These are phyloP conservation scores for Synanthedon vespiformis DNA, from an alignment of 2,888 invertebrate species.

Conservation along the genomic window DNA sequence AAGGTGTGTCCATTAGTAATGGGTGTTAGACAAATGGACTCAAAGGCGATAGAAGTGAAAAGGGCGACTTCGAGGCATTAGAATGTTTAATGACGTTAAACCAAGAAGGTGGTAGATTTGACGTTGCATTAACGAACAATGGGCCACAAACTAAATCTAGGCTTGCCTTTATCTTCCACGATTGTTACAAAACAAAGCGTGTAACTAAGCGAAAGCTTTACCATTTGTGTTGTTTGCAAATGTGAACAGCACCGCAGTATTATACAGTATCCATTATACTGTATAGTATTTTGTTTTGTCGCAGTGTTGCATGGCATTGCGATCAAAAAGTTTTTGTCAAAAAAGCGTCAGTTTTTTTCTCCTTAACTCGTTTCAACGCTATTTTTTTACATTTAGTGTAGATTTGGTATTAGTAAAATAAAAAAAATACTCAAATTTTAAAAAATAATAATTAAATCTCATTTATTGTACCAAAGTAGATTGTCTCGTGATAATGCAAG, in stretches of 20 bases:
- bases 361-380: too few relatives aligned
- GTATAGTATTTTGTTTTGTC: not conserved
- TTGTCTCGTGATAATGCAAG: too few relatives aligned
- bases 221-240: not conserved
- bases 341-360: too few relatives aligned
- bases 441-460: too few relatives aligned
- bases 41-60: slow-evolving; percentile 29
- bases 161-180: slow-evolving; percentile 43
- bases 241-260: not conserved
- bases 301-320: not conserved
- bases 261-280: not conserved
- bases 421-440: too few relatives aligned
- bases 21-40: slow-evolving; percentile 19
- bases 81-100: slow-evolving; percentile 46
- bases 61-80: slow-evolving; percentile 29
- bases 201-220: slow-evolving; percentile 48
- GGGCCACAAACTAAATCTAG: slow-evolving; percentile 42
- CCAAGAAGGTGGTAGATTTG: slow-evolving; percentile 37
- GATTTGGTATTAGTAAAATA: too few relatives aligned
- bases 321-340: not conserved
- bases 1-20: slow-evolving; percentile 21
- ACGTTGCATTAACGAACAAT: slow-evolving; percentile 57
- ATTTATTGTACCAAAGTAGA: too few relatives aligned
- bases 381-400: too few relatives aligned
- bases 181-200: slow-evolving; percentile 49